These are phyloP conservation scores for Drosophila prolongata DNA, from an alignment of 2,888 invertebrate species.

Conservation along the genomic window DNA sequence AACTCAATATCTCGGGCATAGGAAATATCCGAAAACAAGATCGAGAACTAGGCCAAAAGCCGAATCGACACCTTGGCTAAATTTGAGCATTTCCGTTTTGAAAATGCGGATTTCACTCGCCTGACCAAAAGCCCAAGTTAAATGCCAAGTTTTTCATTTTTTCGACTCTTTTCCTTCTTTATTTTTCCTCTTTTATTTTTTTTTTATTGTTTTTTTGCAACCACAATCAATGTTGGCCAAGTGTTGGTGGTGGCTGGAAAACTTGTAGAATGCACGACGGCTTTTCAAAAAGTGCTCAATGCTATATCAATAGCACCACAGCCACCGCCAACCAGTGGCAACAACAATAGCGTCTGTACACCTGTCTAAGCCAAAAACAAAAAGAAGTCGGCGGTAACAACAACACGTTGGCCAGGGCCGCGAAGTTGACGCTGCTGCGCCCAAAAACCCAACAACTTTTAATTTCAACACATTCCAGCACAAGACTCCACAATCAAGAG, in stretches of 20 bases:
- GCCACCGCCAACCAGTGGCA: slow-evolving; percentile 34
- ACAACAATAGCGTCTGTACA: slow-evolving; percentile 56
- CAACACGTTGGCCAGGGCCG: slow-evolving; percentile 52
- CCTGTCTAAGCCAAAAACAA: slow-evolving; percentile 64
- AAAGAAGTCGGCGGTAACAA: slow-evolving; percentile 42
- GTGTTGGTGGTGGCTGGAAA: slow-evolving; percentile 56
- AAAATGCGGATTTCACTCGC: slow-evolving; percentile 42
- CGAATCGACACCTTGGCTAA: slow-evolving; percentile 60
- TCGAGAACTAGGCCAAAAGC: slow-evolving; percentile 30
- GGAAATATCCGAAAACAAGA: slow-evolving; percentile 16
- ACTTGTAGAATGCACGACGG: slow-evolving; percentile 76
- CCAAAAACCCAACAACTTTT: slow-evolving; percentile 79
- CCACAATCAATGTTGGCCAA: slow-evolving; percentile 43
- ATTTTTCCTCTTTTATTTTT: background rate
- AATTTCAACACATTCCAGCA: slow-evolving; percentile 79
- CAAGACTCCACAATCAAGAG: slow-evolving; percentile 36
- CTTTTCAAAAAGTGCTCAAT: slow-evolving; percentile 76
- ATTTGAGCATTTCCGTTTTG: slow-evolving; percentile 73
- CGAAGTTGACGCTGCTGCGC: slow-evolving; percentile 58
- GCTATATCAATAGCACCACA: slow-evolving; percentile 69
- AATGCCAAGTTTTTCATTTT: slow-evolving; percentile 68
- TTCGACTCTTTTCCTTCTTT: slow-evolving; percentile 12
- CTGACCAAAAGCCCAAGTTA: slow-evolving; percentile 28
- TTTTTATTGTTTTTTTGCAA: slow-evolving; percentile 19
- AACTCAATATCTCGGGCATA: background rate